Evolutionary conservation across 2,113 vertebrate genomes (phyloP), one percentile per base, ranked within the genome.

Genomic region (Nibea albiflora): DNA sequence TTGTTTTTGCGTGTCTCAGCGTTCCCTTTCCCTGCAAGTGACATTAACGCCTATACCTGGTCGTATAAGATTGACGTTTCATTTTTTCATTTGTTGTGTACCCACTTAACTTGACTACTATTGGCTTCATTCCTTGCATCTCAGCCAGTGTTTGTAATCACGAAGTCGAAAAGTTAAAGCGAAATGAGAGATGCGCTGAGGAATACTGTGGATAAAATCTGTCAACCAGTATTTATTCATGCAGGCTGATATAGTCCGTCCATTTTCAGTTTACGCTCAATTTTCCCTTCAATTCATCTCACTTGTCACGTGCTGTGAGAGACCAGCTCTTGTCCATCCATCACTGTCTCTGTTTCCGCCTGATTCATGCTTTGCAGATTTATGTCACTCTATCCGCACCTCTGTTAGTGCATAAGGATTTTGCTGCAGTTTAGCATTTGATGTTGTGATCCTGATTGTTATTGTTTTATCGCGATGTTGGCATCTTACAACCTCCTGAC

Each of bases 331-430:
- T 1, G 17, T 56, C 49, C 42, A 74, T 87, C 64, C 50, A 47
- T 89, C 70, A 82, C 76, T 75, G 54, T 80, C 52, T 24, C 54
- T 0, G 12, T 31, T 47, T 73, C 58, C 53, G 35, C 66, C 49
- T 17, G 16, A 31, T 62, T 71, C 62, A 74, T 44, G 49, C 46
- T 73, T 16, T 7, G 44, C 42, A 63, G 20, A 39, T 61, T 49
- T 1, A 12, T 85, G 6, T 75, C 19, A 4, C 42, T 61, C 61
- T 54, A 5, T 46, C 12, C 4, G 52, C 49, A 31, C 63, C 8
- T 31, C 22, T 56, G 31, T 69, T 7, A 68, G 5, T 47, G 17
- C 5, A 22, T 17, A n/a, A 57, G 8, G 31, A 64, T 31, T 57
- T 39, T 39, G 35, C 53, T 28, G 20, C 14, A 49, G 28, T 17